phyloP scores from a whole-genome alignment of 2,888 invertebrate species.

The Limnephilus lunatus region DNA sequence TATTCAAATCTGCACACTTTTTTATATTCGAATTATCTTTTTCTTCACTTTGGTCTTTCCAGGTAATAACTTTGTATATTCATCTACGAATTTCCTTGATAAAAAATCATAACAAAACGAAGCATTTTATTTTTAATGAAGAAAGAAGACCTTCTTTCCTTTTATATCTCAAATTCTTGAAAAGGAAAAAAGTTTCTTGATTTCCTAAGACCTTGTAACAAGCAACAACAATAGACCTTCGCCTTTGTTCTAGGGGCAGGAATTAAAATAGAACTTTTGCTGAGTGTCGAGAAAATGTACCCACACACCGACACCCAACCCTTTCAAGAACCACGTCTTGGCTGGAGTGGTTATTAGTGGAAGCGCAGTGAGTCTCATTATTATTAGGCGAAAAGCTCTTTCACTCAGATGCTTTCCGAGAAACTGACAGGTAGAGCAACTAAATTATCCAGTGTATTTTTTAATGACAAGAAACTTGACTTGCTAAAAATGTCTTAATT shows the following conservation, averaged over 20 bases:
- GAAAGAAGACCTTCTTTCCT: neutral
- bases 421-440: neutral
- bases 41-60: no score
- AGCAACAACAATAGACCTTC: neutral
- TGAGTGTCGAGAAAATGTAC: neutral
- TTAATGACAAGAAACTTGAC: neutral
- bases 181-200: neutral
- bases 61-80: no score
- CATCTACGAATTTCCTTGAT: neutral
- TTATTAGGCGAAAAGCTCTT: constrained; percentile 7
- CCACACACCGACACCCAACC: neutral
- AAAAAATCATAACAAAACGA: neutral
- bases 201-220: neutral
- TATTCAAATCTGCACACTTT: neutral
- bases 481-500: neutral
- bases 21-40: no score
- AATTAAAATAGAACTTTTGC: constrained; percentile 10
- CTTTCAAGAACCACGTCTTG: constrained; percentile 15
- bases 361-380: constrained; percentile 11
- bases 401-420: neutral
- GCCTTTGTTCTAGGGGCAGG: constrained; percentile 5
- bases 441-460: neutral
- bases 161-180: neutral
- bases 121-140: neutral
- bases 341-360: constrained; percentile 26